Base-by-base conservation (phyloP, 2,888 invertebrate species). In the Cyaniris semiargus region DNA sequence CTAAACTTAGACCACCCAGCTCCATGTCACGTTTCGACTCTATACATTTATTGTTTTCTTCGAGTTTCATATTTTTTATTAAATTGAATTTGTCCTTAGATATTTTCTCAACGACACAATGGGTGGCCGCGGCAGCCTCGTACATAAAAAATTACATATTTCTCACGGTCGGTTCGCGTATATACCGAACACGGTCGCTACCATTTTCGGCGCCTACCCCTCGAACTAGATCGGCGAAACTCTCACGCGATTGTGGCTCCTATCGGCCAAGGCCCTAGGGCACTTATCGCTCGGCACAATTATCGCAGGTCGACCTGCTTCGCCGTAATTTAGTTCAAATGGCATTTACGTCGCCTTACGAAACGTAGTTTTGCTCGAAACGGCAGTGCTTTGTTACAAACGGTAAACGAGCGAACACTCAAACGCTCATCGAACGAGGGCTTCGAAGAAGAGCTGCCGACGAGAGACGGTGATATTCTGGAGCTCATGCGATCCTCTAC, bases 121-220 rank as follows among this genome's bases (percentile, higher is more conserved):
- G 72, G 48, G 3, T 44, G 18, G 27, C 53, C 18, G 27, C 44
- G 23, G 70, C 79, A 80, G 78, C 82, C 82, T 82, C 81, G 81
- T 76, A 44, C 72, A 79, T 53, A 80, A 76, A 76, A 79, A 79
- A 79, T 77, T 70, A 79, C 53, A 79, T 79, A 78, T 80, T 87
- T 87, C 87, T 84, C 87, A 87, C 87, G 87, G 80, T 81, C 81
- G 80, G 83, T 80, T 78, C 77, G 76, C 77, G 78, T 79, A 83
- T 82, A 79, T 78, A 76, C 79, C 78, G 76, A 79, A 78, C 77
- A 78, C 76, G 76, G 79, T 79, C 77, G 79, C 78, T 78, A 78
- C 91, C 89, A 84, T 90, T 88, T 89, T 88, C 85, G 88, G 88
- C 82, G 77, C 75, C 78, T 76, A 75, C 70, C 75, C 74, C 75